A percentile compares a stretch with the other conserved stretches of the same genome.
Conservation (phyloP, 2,797 vertebrate genomes). For the Tolypeutes matacus region DNA sequence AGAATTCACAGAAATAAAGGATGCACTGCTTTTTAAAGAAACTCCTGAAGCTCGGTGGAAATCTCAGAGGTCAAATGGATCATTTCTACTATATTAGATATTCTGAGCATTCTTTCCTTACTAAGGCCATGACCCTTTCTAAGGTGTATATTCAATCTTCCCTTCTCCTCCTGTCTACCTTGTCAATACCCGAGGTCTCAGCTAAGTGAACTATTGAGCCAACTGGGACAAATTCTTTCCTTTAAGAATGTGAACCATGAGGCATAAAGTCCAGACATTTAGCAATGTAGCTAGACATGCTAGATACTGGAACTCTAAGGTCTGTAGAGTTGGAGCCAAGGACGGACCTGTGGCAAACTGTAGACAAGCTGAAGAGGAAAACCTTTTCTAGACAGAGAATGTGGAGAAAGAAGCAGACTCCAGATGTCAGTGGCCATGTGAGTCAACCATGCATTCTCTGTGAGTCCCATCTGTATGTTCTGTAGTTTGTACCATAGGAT, state of each 20-base stretch:
- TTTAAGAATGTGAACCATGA: constrained; percentile 33
- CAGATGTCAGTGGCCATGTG: not conserved
- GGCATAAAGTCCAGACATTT: not conserved
- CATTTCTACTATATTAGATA: not conserved
- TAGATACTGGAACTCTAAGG: not conserved
- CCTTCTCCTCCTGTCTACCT: not conserved
- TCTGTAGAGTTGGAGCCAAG: not conserved
- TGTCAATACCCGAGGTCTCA: not conserved
- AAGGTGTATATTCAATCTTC: not conserved
- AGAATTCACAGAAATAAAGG: not conserved
- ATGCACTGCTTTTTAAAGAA: not conserved
- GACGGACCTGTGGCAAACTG: not conserved
- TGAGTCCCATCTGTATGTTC: not conserved
- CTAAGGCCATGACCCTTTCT: not conserved
- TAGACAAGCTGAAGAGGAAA: not conserved
- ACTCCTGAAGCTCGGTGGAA: not conserved
- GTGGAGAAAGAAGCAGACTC: not conserved
- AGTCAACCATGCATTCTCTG: not conserved
- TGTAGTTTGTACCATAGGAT: not conserved
- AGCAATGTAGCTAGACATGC: not conserved
- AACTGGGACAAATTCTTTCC: constrained; percentile 16
- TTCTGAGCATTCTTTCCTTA: not conserved
- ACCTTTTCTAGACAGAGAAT: not conserved
- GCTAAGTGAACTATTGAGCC: not conserved
- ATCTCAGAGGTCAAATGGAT: not conserved